phyloP scores from a whole-genome alignment of 2,888 invertebrate species.

The Lycia hirtaria region DNA sequence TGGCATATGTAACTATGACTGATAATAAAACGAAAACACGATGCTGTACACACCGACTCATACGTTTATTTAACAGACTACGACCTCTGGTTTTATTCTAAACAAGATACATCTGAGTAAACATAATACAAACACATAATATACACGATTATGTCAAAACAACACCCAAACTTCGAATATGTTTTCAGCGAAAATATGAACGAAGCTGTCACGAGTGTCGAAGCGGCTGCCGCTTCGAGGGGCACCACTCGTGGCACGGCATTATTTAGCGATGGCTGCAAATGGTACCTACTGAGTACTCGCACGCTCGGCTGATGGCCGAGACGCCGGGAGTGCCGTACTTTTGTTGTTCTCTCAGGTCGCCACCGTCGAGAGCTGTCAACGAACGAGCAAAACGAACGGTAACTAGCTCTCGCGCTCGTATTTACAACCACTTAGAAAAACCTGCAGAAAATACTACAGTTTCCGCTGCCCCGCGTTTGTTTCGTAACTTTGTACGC shows the following conservation, averaged over 20 bases:
- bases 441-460: slow-evolving; percentile 35
- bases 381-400: slow-evolving; percentile 36
- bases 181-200: slow-evolving; percentile 30
- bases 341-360: slow-evolving; percentile 25
- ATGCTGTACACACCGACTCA: too few relatives aligned
- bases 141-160: background rate
- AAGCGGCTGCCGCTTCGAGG: slow-evolving; percentile 11
- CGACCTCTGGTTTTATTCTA: too few relatives aligned
- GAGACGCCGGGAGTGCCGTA: slow-evolving; percentile 31
- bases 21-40: too few relatives aligned
- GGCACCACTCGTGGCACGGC: slow-evolving; percentile 33
- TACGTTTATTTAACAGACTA: too few relatives aligned
- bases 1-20: too few relatives aligned
- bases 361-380: slow-evolving; percentile 29
- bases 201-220: slow-evolving; percentile 31
- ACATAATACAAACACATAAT: too few relatives aligned
- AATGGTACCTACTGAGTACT: slow-evolving; percentile 36
- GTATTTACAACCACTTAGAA: slow-evolving; percentile 34
- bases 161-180: slow-evolving; percentile 14
- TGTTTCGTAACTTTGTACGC: slow-evolving; percentile 15
- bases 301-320: slow-evolving; percentile 26
- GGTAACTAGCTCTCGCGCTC: slow-evolving; percentile 25
- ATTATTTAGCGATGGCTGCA: slow-evolving; percentile 46
- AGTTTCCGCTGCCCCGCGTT: slow-evolving; percentile 20
- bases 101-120: too few relatives aligned